Evolutionary conservation across 1,140 invertebrate genomes (phyloP).

Genomic region (Calosoma granatense): DNA sequence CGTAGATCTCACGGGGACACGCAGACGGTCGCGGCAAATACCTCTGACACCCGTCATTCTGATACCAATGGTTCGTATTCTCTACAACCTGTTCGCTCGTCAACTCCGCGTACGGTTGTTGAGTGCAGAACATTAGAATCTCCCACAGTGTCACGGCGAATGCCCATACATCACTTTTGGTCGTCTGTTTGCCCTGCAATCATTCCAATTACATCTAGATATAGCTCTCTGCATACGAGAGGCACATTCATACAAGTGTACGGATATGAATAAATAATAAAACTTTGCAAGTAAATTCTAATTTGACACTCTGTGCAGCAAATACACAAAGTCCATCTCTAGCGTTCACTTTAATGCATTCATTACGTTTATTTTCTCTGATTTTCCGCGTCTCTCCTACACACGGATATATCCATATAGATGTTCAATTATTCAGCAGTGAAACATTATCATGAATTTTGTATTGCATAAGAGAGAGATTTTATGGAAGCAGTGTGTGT

Average conservation of each 20-base stretch:
- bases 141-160: constrained; percentile 73
- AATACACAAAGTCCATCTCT: too few species aligned
- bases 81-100: constrained; percentile 67
- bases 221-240: too few species aligned
- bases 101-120: constrained; percentile 61
- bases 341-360: too few species aligned
- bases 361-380: too few species aligned
- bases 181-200: constrained; percentile 58
- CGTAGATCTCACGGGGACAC: constrained; percentile 84
- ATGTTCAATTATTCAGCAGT: neutral
- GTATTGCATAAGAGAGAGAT: neutral
- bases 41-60: constrained; percentile 42
- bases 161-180: constrained; percentile 67
- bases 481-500: neutral
- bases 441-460: neutral
- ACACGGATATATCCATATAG: neutral
- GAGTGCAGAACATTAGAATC: constrained; percentile 59
- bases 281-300: constrained; percentile 3
- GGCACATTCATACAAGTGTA: neutral
- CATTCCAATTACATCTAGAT: neutral
- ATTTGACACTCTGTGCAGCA: too few species aligned
- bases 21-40: constrained; percentile 66
- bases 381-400: too few species aligned
- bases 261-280: constrained; percentile 12
- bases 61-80: constrained; percentile 59